Conservation (phyloP, 2,888 invertebrate species). For the Iphiclides podalirius region DNA sequence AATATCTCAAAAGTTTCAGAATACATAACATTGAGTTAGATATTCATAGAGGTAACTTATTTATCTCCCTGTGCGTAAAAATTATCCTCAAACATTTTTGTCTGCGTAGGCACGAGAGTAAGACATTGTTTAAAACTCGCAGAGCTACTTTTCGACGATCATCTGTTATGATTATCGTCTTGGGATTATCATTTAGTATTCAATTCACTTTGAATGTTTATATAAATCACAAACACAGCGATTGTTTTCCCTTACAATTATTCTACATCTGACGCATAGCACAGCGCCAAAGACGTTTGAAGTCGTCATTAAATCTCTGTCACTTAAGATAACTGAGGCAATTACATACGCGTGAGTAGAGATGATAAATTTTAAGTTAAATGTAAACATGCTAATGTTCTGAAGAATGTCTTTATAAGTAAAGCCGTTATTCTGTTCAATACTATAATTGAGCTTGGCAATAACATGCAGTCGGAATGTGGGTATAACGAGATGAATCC, state of each 20-base stretch:
- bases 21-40: too few species aligned
- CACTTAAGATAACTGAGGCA: background rate
- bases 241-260: slow-evolving; percentile 1
- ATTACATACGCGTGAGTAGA: background rate
- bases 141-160: background rate
- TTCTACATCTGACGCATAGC: slow-evolving; percentile 10
- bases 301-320: slow-evolving; percentile 10
- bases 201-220: slow-evolving; percentile 4
- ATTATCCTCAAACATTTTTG: background rate
- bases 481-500: background rate
- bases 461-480: background rate
- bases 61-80: too few species aligned
- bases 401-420: background rate
- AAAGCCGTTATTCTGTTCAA: background rate
- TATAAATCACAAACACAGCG: slow-evolving; percentile 6
- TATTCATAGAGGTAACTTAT: too few species aligned
- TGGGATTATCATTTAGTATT: background rate
- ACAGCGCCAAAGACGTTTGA: slow-evolving; percentile 8
- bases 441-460: background rate
- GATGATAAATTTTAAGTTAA: background rate
- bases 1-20: too few species aligned
- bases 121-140: background rate
- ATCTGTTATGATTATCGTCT: slow-evolving; percentile 5
- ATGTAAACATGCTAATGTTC: background rate
- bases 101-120: background rate